These are phyloP conservation scores for Oegoconia quadripuncta DNA, from an alignment of 2,888 invertebrate species.

Conservation along the genomic window DNA sequence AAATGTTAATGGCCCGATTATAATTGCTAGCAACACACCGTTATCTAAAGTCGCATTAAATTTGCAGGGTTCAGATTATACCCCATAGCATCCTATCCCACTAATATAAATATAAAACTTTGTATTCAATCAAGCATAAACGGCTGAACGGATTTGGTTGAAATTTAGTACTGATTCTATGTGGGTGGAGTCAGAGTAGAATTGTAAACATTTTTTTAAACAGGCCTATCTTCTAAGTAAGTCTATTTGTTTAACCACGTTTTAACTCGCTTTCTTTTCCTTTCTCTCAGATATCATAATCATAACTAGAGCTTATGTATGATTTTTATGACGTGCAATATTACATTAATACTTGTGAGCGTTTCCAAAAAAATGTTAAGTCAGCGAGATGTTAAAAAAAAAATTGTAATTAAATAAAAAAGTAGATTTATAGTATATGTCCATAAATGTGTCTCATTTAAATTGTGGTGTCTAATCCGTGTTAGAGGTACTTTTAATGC, in stretches of 20 bases:
- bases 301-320: too few relatives aligned
- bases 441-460: conserved; percentile 76
- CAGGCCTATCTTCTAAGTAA: too few relatives aligned
- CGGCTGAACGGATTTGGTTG: too few relatives aligned
- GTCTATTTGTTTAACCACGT: too few relatives aligned
- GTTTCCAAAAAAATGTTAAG: conserved; percentile 42
- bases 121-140: too few relatives aligned
- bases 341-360: conserved; percentile 35
- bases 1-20: conserved; percentile 33
- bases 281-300: too few relatives aligned
- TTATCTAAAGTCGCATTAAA: conserved; percentile 28
- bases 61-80: conserved; percentile 32
- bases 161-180: too few relatives aligned
- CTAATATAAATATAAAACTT: too few relatives aligned
- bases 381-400: conserved; percentile 55
- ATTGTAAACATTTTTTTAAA: too few relatives aligned
- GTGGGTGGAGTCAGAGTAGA: too few relatives aligned
- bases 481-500: conserved; percentile 70
- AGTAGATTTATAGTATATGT: conserved; percentile 71
- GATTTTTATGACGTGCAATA: too few relatives aligned
- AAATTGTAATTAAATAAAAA: conserved; percentile 51
- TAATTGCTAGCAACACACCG: conserved; percentile 23
- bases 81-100: conserved; percentile 19
- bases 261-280: too few relatives aligned
- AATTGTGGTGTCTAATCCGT: conserved; percentile 77